A percentile compares a stretch with the other conserved stretches of the same genome.
Evolutionary conservation across 1,140 invertebrate genomes (phyloP).

Genomic region (Bombus pascuorum): DNA sequence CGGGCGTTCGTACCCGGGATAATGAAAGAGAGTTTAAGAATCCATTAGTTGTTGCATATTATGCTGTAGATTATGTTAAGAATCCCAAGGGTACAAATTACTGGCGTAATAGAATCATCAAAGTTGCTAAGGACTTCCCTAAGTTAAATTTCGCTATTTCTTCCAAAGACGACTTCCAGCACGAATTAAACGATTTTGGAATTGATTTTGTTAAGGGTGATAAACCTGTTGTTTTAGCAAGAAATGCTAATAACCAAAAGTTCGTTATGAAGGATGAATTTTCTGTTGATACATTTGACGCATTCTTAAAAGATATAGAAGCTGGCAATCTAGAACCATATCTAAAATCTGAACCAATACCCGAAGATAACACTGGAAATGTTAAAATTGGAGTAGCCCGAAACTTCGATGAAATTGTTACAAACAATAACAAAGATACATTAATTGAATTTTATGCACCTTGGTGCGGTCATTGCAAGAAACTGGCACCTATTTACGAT

Average conservation of each 20-base stretch:
- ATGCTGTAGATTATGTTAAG: constrained; percentile 97
- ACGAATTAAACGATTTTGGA: constrained; percentile 97
- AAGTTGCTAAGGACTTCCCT: constrained; percentile 94
- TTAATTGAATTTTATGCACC: constrained; percentile 99
- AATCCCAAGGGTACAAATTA: constrained; percentile 99
- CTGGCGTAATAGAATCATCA: constrained; percentile 98
- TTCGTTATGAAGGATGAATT: constrained; percentile 96
- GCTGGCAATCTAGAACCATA: constrained; percentile 94
- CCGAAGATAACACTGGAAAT: constrained; percentile 91
- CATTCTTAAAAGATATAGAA: constrained; percentile 94
- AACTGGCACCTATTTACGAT: constrained; percentile 95
- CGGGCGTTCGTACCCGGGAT: constrained; percentile 93
- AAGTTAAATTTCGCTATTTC: constrained; percentile 94
- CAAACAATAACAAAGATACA: constrained; percentile 95
- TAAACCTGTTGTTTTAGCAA: constrained; percentile 94
- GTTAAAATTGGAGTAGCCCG: constrained; percentile 97
- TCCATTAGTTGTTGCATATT: constrained; percentile 96
- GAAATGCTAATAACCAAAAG: constrained; percentile 93
- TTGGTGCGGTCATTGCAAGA: constrained; percentile 99
- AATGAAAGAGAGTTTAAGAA: constrained; percentile 93
- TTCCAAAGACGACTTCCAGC: constrained; percentile 95
- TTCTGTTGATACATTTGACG: constrained; percentile 92
- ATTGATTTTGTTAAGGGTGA: constrained; percentile 93
- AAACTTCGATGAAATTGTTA: constrained; percentile 98
- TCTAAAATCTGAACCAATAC: constrained; percentile 97